Percentiles rank a stretch among this genome's conserved stretches.
Evolutionary conservation across 2,113 vertebrate genomes (phyloP).

Genomic region (Ivindomyrus marchei): DNA sequence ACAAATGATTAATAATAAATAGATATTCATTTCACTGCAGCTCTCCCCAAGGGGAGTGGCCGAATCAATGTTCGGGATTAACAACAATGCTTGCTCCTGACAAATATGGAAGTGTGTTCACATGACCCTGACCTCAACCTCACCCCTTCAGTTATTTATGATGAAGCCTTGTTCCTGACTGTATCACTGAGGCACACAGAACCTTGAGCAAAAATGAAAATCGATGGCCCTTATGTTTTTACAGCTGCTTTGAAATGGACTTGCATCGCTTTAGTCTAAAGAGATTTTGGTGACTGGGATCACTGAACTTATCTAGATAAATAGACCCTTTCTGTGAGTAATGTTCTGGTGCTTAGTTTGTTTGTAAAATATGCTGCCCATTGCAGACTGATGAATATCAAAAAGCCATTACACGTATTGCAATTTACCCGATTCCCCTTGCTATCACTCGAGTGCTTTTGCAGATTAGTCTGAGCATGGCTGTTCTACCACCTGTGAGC

Average conservation of each 20-base stretch:
- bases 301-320: background rate
- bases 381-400: conserved; percentile 9
- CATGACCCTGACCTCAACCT: background rate
- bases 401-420: background rate
- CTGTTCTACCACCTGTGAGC: conserved; percentile 35
- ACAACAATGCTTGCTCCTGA: background rate
- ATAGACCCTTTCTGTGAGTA: background rate
- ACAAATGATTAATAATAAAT: background rate
- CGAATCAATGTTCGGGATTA: background rate
- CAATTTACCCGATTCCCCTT: background rate
- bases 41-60: background rate
- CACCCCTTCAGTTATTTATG: background rate
- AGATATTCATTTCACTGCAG: background rate
- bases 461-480: conserved; percentile 20
- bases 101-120: background rate
- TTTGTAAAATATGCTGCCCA: background rate
- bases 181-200: background rate
- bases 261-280: background rate
- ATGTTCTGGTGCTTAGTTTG: background rate
- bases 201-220: conserved; percentile 4
- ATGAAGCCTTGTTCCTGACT: background rate
- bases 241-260: conserved; percentile 2
- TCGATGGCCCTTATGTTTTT: background rate
- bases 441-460: background rate
- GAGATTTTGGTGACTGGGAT: background rate